Conservation (phyloP, 1,140 invertebrate genomes). For the Drosophila paulistorum region DNA sequence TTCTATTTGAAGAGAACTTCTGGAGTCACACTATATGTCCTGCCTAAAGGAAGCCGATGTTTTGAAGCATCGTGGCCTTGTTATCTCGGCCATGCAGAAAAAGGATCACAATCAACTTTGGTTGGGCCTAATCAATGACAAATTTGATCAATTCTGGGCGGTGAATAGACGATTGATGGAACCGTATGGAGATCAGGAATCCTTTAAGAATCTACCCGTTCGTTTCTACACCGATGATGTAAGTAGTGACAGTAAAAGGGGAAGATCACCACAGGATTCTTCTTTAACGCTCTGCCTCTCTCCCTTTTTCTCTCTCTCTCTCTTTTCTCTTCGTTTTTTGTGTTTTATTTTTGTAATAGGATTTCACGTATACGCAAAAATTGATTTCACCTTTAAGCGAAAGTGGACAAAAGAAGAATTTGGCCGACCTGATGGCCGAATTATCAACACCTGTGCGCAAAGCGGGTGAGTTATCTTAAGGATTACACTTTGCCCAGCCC, state of each 20-base stretch:
- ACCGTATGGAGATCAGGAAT: constrained; percentile 87
- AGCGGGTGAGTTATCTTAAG: constrained; percentile 68
- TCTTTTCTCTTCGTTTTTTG: background rate
- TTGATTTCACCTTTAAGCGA: constrained; percentile 90
- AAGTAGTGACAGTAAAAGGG: background rate
- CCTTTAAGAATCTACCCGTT: constrained; percentile 96
- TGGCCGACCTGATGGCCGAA: constrained; percentile 89
- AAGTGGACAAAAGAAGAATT: constrained; percentile 89
- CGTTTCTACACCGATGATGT: constrained; percentile 90
- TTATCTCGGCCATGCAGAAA: constrained; percentile 97
- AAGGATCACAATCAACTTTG: constrained; percentile 99
- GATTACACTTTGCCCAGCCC: constrained; percentile 25
- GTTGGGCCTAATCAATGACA: constrained; percentile 97
- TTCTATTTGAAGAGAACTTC: constrained; percentile 89
- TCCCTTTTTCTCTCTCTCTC: constrained; percentile 1
- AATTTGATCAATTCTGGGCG: constrained; percentile 99
- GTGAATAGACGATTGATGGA: constrained; percentile 98
- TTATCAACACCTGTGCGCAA: constrained; percentile 84
- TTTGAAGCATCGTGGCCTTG: constrained; percentile 95
- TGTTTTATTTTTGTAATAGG: constrained; percentile 70
- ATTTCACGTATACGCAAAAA: constrained; percentile 89
- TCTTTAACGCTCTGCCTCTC: background rate
- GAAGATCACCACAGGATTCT: too few species aligned
- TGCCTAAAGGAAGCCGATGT: constrained; percentile 99
- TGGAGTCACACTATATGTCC: constrained; percentile 97